These are phyloP conservation scores for Columba livia DNA, from an alignment of 2,113 vertebrate genomes.

Conservation along the genomic window DNA sequence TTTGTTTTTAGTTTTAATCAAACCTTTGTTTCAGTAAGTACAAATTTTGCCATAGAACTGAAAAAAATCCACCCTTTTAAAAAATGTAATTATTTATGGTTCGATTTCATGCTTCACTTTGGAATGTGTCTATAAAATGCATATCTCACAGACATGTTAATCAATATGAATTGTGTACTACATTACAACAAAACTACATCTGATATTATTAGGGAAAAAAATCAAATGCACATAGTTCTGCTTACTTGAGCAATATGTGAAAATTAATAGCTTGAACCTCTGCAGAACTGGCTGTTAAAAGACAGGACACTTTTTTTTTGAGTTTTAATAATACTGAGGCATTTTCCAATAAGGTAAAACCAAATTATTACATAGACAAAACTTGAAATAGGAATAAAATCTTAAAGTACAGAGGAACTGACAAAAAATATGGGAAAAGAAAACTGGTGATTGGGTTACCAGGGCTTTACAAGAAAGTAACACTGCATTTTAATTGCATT, in stretches of 20 bases:
- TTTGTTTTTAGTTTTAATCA: conserved; percentile 77
- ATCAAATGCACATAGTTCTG: conserved; percentile 74
- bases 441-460: conserved; percentile 17
- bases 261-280: conserved; percentile 71
- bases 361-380: background rate
- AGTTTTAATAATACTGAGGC: background rate
- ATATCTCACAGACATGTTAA: conserved; percentile 71
- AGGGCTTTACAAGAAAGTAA: conserved; percentile 39
- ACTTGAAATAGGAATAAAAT: conserved; percentile 22
- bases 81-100: conserved; percentile 72
- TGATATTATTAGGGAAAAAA: conserved; percentile 74
- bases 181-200: conserved; percentile 70
- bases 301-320: background rate
- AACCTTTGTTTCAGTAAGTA: conserved; percentile 61
- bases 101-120: conserved; percentile 71
- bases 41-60: conserved; percentile 47
- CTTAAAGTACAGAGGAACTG: background rate
- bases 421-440: background rate
- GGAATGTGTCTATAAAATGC: conserved; percentile 72
- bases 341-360: conserved; percentile 12
- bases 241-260: conserved; percentile 76
- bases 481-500: conserved; percentile 65
- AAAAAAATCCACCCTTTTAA: background rate
- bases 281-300: background rate
- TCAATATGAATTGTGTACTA: conserved; percentile 79